A percentile compares a stretch with the other conserved stretches of the same genome.
Conservation (phyloP, 2,888 invertebrate genomes). For the Volucella inanis region DNA sequence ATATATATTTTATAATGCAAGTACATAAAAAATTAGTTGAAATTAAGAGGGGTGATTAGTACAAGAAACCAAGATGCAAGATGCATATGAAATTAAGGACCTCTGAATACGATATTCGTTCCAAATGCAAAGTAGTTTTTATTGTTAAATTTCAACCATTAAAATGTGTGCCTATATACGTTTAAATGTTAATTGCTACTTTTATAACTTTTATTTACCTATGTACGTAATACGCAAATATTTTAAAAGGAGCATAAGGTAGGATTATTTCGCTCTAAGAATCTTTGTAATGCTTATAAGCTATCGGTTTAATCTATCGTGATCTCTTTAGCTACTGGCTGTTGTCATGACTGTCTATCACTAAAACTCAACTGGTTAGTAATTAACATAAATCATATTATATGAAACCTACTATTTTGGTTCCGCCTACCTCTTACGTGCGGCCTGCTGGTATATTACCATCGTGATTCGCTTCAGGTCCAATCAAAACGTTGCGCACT, state of each 20-base stretch:
- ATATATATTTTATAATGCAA: too few species aligned
- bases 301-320: conserved; percentile 67
- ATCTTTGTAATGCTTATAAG: conserved; percentile 23
- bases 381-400: conserved; percentile 74
- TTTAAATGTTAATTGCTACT: too few species aligned
- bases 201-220: too few species aligned
- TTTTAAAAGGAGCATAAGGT: background rate
- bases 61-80: too few species aligned
- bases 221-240: too few species aligned
- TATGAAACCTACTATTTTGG: conserved; percentile 69
- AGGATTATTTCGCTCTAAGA: background rate
- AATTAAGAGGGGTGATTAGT: too few species aligned
- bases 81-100: too few species aligned
- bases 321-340: conserved; percentile 74
- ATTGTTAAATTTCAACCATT: too few species aligned
- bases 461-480: conserved; percentile 73
- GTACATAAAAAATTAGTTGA: too few species aligned
- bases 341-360: conserved; percentile 73
- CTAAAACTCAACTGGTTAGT: conserved; percentile 68
- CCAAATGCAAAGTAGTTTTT: too few species aligned
- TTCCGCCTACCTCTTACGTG: conserved; percentile 69
- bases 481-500: conserved; percentile 73
- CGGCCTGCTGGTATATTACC: conserved; percentile 69
- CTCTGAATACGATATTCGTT: too few species aligned
- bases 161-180: too few species aligned